phyloP scores from a whole-genome alignment of 2,888 invertebrate species.

The Bombylius discolor region DNA sequence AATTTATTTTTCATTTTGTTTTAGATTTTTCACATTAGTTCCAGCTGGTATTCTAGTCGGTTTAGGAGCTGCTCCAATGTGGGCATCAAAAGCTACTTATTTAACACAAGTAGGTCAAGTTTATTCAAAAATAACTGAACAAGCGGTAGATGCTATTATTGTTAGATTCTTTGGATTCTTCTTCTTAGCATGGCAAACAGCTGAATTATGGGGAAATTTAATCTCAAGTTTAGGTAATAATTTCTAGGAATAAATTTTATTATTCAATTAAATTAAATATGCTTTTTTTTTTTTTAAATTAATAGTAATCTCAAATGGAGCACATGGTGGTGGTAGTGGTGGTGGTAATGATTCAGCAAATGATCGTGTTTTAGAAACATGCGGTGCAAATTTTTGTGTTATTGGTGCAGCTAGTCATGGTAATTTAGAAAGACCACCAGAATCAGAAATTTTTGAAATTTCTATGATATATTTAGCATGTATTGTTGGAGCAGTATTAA shows the following conservation, averaged over 20 bases:
- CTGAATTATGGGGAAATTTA: slow-evolving; percentile 92
- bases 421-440: slow-evolving; percentile 67
- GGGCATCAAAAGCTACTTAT: slow-evolving; percentile 98
- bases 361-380: slow-evolving; percentile 44
- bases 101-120: slow-evolving; percentile 86
- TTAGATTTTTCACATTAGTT: slow-evolving; percentile 72
- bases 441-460: slow-evolving; percentile 76
- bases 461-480: slow-evolving; percentile 80
- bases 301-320: slow-evolving; percentile 42
- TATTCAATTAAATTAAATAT: background rate
- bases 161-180: slow-evolving; percentile 97
- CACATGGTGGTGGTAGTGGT: slow-evolving; percentile 43
- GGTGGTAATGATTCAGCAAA: slow-evolving; percentile 32
- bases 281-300: background rate
- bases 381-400: slow-evolving; percentile 75
- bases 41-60: slow-evolving; percentile 90
- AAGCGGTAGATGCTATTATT: slow-evolving; percentile 81
- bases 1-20: slow-evolving; percentile 20
- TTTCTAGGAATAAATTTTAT: background rate
- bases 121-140: slow-evolving; percentile 77
- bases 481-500: slow-evolving; percentile 69
- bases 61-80: slow-evolving; percentile 91
- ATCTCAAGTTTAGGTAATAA: slow-evolving; percentile 62
- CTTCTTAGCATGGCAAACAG: slow-evolving; percentile 95
- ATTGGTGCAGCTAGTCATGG: slow-evolving; percentile 56